Base-by-base conservation (phyloP, 2,797 vertebrate species). In the Vespertilio murinus region DNA sequence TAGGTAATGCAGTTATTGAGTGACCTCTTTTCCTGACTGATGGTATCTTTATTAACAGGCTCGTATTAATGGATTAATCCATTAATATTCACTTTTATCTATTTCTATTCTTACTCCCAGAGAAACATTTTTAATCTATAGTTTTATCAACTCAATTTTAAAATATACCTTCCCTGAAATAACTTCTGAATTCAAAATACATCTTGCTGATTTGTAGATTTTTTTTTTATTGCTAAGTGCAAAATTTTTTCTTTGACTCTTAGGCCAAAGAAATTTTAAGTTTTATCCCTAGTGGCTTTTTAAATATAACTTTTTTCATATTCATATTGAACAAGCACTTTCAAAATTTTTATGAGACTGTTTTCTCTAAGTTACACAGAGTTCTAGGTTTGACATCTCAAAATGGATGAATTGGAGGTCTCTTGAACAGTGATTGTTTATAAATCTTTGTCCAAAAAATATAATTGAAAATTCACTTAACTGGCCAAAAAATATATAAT, bases 1-100 rank as follows among this genome's bases (percentile, higher is more conserved):
- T 98, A 97, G 97, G 97, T 97, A 98, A 97, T 33, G 45, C 17
- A 92, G 33, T 54, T 83, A 70, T 30, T 47, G 25, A 81, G 11
- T 65, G 70, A 70, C 54, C 7, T 67, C 25, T 64, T 87, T 49
- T 74, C 38, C 28, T 88, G 13, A 71, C 4, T 13, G 33, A 23
- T 28, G 16, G 10, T 65, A 1, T 91, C 42, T 89, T 70, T 61
- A 56, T 79, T 88, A 70, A 22, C 18, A 88, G 42, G 25, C 23
- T 93, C 4, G 25, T 9, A 42, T 69, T 74, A 23, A 64, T 59
- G 17, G 35, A 79, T 42, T 71, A 56, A 71, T 35, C 42, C 2
- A 11, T 77, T 61, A 49, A 23, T 59, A 11, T 47, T 13, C 9
- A 56, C 25, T 59, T 87, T 7, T 71, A 10, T 91, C 30, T 35